phyloP scores from a whole-genome alignment of 2,797 vertebrate genomes.

The Enteromius paludinosus region DNA sequence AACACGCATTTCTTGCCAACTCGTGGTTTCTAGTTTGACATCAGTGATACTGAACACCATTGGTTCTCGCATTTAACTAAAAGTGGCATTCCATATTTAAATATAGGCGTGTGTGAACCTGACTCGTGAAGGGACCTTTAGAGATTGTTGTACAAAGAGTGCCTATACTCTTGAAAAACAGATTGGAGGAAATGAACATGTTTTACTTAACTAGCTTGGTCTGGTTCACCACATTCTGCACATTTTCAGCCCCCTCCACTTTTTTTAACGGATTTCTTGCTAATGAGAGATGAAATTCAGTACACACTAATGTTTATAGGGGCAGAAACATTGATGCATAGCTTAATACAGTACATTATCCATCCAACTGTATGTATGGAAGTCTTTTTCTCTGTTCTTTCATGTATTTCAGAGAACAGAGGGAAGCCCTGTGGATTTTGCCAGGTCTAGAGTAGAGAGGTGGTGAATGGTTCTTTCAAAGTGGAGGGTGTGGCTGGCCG shows the following conservation, averaged over 20 bases:
- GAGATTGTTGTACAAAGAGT: not conserved
- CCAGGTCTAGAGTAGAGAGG: slow-evolving; percentile 36
- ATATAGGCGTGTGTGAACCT: not conserved
- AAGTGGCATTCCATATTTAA: not conserved
- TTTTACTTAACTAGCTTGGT: slow-evolving; percentile 31
- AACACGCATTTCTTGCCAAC: not conserved
- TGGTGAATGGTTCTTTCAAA: slow-evolving; percentile 73
- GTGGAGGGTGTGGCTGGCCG: slow-evolving; percentile 43
- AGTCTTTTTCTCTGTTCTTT: not conserved
- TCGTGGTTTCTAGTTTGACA: not conserved
- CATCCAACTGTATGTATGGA: not conserved
- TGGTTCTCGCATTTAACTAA: not conserved
- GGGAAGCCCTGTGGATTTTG: slow-evolving; percentile 5
- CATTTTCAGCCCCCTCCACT: slow-evolving; percentile 61
- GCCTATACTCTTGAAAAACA: not conserved
- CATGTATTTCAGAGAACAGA: slow-evolving; percentile 11
- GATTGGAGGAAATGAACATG: not conserved
- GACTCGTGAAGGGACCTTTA: not conserved
- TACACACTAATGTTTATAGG: slow-evolving; percentile 52
- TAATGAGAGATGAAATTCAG: slow-evolving; percentile 39
- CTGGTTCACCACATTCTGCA: slow-evolving; percentile 47
- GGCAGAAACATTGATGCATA: not conserved
- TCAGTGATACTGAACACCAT: not conserved
- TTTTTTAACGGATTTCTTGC: slow-evolving; percentile 56
- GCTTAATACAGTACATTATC: not conserved